Base-by-base conservation (phyloP, 1,140 invertebrate genomes). In the Drosophila bocqueti region DNA sequence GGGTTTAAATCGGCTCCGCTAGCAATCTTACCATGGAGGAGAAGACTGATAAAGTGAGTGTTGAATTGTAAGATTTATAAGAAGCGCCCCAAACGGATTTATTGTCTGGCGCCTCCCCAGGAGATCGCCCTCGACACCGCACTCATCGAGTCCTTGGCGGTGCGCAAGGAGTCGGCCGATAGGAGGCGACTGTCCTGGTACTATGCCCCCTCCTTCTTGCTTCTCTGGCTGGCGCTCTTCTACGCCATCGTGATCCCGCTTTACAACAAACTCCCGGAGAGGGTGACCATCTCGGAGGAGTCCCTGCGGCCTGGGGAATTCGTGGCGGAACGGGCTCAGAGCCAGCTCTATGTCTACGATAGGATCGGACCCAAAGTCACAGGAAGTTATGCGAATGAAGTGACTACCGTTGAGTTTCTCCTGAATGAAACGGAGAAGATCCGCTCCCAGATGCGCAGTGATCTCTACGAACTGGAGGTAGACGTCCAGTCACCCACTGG, bases 321-420 rank as follows among this genome's bases (percentile, higher is more conserved):
- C 21, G 79, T 93, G 34, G 76, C 79, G 0, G 92, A 93, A 47
- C 65, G 83, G 11, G 91, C 92, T 0, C 75, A 90, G 38, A 45
- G 50, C 8, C 76, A 96, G 79, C 93, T 97, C 4, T 91, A 94
- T n/a, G 94, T 95, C 67, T 93, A 97, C 50, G 96, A 96, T 3
- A 94, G 94, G 11, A 94, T 96, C 46, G 96, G 96, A 0, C 96
- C 96, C 18, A 93, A 96, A 82, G 93, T 95, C 5, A 93, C 94
- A 13, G 95, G 95, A 21, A 96, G 95, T 79, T 93, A 94, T 67
- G 95, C 94, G 68, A 96, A 96, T 85, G 95, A 96, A 93, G 94
- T 96, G 64, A 57, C 94, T 42, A 94, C 95, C 8, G 95, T 96
- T 10, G 92, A 94, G 50, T 76, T 87, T 24, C 91, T 94, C 43